Conservation (phyloP, 2,797 vertebrate species). For the Synaphobranchus kaupii region DNA sequence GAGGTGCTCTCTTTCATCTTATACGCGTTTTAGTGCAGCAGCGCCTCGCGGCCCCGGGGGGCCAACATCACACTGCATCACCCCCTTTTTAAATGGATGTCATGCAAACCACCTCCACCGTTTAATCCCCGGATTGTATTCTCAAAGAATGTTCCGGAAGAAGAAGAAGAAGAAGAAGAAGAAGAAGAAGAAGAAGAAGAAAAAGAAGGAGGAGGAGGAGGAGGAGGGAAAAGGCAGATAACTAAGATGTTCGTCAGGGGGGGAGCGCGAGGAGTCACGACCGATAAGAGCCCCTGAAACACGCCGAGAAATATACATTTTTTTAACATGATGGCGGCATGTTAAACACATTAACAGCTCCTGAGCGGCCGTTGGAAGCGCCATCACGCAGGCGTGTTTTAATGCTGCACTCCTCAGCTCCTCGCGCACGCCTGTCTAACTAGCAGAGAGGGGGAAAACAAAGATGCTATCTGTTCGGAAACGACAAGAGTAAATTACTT, state of each 20-base stretch:
- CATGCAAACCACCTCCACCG: conserved; percentile 53
- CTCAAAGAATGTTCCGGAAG: conserved; percentile 48
- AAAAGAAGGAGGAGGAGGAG: neutral
- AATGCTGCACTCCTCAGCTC: neutral
- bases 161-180: neutral
- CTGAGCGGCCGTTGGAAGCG: neutral
- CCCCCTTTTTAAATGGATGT: conserved; percentile 46
- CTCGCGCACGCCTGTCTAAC: neutral
- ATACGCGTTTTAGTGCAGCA: conserved; percentile 52
- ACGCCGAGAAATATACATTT: neutral
- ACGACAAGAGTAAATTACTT: conserved; percentile 61
- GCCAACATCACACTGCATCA: conserved; percentile 52
- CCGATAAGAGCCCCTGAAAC: neutral
- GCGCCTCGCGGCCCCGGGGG: conserved; percentile 50
- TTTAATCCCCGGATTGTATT: conserved; percentile 51
- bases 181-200: conserved; percentile 5
- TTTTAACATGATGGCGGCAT: neutral
- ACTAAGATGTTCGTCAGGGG: conserved; percentile 40
- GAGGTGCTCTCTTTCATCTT: conserved; percentile 51
- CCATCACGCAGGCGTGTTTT: neutral
- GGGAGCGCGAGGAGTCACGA: conserved; percentile 34
- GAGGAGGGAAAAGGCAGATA: conserved; percentile 30
- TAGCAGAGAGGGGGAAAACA: conserved; percentile 27
- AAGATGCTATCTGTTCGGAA: conserved; percentile 60
- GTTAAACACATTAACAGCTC: conserved; percentile 42